Evolutionary conservation across 2,797 vertebrate species (phyloP).

Genomic region (Bufotes viridis): DNA sequence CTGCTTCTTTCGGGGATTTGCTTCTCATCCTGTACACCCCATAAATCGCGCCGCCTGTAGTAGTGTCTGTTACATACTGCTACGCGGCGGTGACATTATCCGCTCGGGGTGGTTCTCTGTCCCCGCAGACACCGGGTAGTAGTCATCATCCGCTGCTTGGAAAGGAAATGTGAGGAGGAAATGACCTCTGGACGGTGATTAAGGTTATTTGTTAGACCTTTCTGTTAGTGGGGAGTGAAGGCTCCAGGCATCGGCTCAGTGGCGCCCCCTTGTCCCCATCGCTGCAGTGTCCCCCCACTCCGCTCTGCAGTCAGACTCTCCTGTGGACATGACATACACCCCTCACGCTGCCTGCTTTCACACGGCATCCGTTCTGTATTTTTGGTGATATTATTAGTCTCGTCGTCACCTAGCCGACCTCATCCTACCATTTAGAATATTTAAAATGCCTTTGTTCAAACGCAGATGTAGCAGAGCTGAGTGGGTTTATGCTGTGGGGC

Average conservation of each 20-base stretch:
- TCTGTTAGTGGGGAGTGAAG: slow-evolving; percentile 31
- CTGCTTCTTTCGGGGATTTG: slow-evolving; percentile 6
- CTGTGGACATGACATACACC: neutral
- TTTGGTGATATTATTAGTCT: neutral
- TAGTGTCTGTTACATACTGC: slow-evolving; percentile 5
- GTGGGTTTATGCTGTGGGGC: neutral
- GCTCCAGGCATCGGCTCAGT: slow-evolving; percentile 38
- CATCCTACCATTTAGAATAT: neutral
- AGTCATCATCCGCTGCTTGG: slow-evolving; percentile 5
- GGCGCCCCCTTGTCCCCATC: slow-evolving; percentile 21
- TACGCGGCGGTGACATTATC: slow-evolving; percentile 7
- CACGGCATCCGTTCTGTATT: neutral
- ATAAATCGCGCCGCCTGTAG: slow-evolving; percentile 8
- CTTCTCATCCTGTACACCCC: slow-evolving; percentile 4
- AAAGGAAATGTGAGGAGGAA: slow-evolving; percentile 29
- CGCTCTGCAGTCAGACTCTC: slow-evolving; percentile 33
- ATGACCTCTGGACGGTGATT: slow-evolving; percentile 50
- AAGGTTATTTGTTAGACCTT: slow-evolving; percentile 56
- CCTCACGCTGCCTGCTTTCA: neutral
- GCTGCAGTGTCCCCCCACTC: slow-evolving; percentile 42
- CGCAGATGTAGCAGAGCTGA: neutral
- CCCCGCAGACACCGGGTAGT: neutral
- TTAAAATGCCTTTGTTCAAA: neutral
- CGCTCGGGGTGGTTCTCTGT: neutral
- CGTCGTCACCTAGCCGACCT: neutral